A percentile compares a stretch with the other conserved stretches of the same genome.
Evolutionary conservation across 2,113 vertebrate genomes (phyloP).

Genomic region (Ailurus styani): DNA sequence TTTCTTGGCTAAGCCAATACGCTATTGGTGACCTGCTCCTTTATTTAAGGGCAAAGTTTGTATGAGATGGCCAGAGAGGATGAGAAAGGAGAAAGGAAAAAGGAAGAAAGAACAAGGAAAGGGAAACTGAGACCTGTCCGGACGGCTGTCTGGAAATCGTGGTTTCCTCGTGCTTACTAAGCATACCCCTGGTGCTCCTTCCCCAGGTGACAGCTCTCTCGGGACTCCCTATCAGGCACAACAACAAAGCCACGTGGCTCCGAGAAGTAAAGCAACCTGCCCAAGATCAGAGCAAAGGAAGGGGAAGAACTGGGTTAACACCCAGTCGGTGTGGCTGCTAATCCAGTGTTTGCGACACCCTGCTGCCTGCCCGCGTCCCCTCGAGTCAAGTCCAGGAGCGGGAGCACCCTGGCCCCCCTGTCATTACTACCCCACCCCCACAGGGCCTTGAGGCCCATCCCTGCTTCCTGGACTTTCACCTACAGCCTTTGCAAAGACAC

Average conservation of each 20-base stretch:
- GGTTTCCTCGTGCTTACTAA: not conserved
- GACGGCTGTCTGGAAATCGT: not conserved
- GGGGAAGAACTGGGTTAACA: not conserved
- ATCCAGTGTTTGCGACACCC: accelerated
- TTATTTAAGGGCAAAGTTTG: not conserved
- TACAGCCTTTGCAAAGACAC: not conserved
- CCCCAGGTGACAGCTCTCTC: not conserved
- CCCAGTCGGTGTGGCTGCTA: not conserved
- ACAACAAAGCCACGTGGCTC: not conserved
- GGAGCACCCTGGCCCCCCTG: not conserved
- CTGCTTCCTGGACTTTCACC: not conserved
- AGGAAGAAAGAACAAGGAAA: not conserved
- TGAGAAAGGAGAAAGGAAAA: not conserved
- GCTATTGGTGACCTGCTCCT: not conserved
- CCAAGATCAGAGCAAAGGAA: not conserved
- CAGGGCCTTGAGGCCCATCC: not conserved
- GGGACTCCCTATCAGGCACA: not conserved
- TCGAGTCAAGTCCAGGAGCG: not conserved
- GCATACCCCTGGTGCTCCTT: not conserved
- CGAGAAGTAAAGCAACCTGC: not conserved
- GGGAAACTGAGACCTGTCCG: not conserved
- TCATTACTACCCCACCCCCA: not conserved
- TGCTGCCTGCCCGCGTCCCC: not conserved
- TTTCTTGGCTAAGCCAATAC: not conserved
- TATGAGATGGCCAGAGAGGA: not conserved